Conservation (phyloP, 1,140 invertebrate genomes). For the Drosophila bocki region DNA sequence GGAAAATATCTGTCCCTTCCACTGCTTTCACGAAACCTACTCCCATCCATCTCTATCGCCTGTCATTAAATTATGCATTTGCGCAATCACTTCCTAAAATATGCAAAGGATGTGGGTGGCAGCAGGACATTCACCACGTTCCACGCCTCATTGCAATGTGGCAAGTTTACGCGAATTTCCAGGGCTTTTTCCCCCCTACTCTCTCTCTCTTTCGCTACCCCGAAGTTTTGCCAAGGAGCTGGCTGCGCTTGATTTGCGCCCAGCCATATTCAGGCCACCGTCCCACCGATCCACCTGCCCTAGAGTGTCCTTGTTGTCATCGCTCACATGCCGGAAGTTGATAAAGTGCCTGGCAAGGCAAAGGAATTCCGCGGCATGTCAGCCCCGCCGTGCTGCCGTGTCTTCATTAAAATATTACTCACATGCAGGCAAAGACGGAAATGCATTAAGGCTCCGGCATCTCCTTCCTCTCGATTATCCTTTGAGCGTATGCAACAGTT, state of each 20-base stretch:
- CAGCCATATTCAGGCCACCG: constrained; percentile 3
- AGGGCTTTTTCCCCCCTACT: background rate
- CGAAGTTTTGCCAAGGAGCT: constrained; percentile 56
- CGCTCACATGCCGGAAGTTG: constrained; percentile 78
- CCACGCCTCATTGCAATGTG: constrained; percentile 62
- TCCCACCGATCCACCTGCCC: constrained; percentile 22
- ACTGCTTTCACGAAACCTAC: background rate
- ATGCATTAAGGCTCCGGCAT: constrained; percentile 62
- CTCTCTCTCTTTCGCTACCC: too few relatives aligned
- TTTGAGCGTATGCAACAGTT: constrained; percentile 28
- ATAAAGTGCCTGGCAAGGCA: constrained; percentile 74
- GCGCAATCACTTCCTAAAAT: constrained; percentile 81
- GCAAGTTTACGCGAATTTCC: constrained; percentile 57
- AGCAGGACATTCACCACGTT: constrained; percentile 35
- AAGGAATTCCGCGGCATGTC: constrained; percentile 71
- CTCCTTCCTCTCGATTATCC: constrained; percentile 32
- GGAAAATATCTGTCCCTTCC: constrained; percentile 28
- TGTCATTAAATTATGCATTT: constrained; percentile 83
- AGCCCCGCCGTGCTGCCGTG: constrained; percentile 31
- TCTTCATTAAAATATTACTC: constrained; percentile 79
- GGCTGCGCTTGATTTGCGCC: constrained; percentile 73
- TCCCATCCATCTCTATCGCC: constrained; percentile 57
- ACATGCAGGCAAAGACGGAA: constrained; percentile 57
- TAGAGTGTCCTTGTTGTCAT: constrained; percentile 49
- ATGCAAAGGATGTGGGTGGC: constrained; percentile 55